Base-by-base conservation (phyloP, 2,113 vertebrate genomes). In the Megaleporinus macrocephalus region DNA sequence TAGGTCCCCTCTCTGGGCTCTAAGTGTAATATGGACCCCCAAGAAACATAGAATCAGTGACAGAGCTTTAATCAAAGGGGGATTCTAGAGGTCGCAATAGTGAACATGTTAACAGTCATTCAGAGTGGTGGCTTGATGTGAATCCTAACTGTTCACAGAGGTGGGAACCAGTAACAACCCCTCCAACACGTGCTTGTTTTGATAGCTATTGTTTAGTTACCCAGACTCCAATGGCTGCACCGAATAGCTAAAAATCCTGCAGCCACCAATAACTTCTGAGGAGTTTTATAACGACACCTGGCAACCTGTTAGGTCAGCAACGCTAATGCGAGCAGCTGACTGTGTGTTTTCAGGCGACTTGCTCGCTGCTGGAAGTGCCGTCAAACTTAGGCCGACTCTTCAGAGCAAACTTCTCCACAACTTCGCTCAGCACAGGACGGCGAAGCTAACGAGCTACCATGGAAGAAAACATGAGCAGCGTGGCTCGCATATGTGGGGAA, bases 121-220 rank as follows among this genome's bases (percentile, higher is more conserved):
- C 41, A 44, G 41, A 44, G 41, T 7, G 41, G 33, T n/a, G 36
- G 36, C 9, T 10, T 44, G 5, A 44, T 36, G 33, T 36, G 33
- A 6, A 6, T 36, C 33, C 3, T 1, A 44, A 7, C 7, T 36
- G 36, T 36, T 44, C 41, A 5, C 41, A 44, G 41, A 9, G 41
- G 41, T 44, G 41, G 36, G 36, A 36, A 36, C 14, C 29, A 26
- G 22, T 13, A 53, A 59, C 26, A 44, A 76, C 27, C 63, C 36
- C 51, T 15, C n/a, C 36, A 76, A 74, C 80, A 83, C 81, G 81
- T 78, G 81, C 41, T 53, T 83, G 74, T 78, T 78, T 78, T 83
- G 74, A 83, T 63, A 26, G 66, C 81, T 78, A 77, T 83, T 83
- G 81, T 83, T 83, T 78, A 41, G 69, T 68, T 33, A 61, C 76